Evolutionary conservation across 2,888 invertebrate species (phyloP).

Genomic region (Amphiduros pacificus): DNA sequence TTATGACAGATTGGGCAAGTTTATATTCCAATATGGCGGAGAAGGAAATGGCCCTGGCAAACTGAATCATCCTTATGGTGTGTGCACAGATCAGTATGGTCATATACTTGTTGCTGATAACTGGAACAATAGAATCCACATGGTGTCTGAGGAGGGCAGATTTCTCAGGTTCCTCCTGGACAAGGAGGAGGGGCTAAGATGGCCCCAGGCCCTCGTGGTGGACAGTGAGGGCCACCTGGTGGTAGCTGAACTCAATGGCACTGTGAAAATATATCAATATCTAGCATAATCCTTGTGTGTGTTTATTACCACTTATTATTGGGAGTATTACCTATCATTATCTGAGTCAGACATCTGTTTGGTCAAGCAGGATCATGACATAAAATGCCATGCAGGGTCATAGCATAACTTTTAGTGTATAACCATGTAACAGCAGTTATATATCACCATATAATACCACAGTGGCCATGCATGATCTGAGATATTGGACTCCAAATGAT

Average conservation of each 20-base stretch:
- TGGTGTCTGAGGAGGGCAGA: slow-evolving; percentile 30
- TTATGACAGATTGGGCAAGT: slow-evolving; percentile 27
- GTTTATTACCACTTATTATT: too few species aligned
- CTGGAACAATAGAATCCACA: slow-evolving; percentile 35
- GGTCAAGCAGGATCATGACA: too few species aligned
- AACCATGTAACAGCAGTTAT: too few species aligned
- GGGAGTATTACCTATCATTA: too few species aligned
- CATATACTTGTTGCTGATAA: slow-evolving; percentile 35
- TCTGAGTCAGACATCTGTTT: too few species aligned
- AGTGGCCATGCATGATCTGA: too few species aligned
- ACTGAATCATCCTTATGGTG: slow-evolving; percentile 35
- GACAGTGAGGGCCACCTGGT: slow-evolving; percentile 28
- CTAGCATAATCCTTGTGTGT: too few species aligned
- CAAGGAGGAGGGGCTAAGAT: slow-evolving; percentile 31
- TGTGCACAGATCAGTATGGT: slow-evolving; percentile 31
- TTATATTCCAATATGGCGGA: slow-evolving; percentile 29
- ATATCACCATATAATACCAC: too few species aligned
- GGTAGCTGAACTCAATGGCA: slow-evolving; percentile 33
- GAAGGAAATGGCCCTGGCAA: slow-evolving; percentile 26
- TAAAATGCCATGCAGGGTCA: too few species aligned
- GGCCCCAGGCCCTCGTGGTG: slow-evolving; percentile 31
- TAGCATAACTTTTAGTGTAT: too few species aligned
- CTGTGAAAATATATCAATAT: slow-evolving; percentile 34
- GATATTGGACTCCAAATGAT: too few species aligned
- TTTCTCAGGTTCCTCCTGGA: slow-evolving; percentile 30